A percentile compares a stretch with the other conserved stretches of the same genome.
Conservation (phyloP, 2,888 invertebrate species). For the Oegoconia quadripuncta region DNA sequence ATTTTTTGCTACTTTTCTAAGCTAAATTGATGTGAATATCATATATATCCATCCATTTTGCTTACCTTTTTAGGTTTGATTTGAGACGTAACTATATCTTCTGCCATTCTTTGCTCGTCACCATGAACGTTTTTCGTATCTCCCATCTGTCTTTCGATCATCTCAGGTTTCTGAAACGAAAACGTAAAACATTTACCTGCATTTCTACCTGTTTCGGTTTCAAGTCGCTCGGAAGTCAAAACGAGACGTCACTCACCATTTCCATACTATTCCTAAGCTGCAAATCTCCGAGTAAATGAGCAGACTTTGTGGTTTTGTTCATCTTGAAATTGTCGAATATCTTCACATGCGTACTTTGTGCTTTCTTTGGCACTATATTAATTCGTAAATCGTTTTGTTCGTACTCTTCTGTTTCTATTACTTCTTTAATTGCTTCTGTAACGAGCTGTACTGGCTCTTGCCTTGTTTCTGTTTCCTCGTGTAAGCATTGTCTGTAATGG, state of each 20-base stretch:
- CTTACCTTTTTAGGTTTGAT: conserved; percentile 43
- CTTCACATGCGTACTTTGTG: conserved; percentile 58
- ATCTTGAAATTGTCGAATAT: conserved; percentile 36
- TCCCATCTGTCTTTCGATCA: conserved; percentile 66
- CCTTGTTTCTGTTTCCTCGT: conserved; percentile 18
- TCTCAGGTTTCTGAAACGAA: conserved; percentile 48
- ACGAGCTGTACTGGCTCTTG: conserved; percentile 20
- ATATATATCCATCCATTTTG: too few relatives aligned
- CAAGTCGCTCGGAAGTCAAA: too few relatives aligned
- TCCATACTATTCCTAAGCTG: conserved; percentile 33
- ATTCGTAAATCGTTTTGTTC: conserved; percentile 33
- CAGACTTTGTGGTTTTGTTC: conserved; percentile 63
- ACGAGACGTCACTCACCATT: conserved; percentile 44
- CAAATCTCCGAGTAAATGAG: conserved; percentile 53
- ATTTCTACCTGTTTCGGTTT: too few relatives aligned
- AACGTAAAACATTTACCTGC: neutral
- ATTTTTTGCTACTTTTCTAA: too few relatives aligned
- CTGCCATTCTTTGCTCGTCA: conserved; percentile 32
- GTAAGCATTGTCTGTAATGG: conserved; percentile 29
- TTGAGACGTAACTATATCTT: conserved; percentile 38
- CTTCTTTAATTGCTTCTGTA: conserved; percentile 27
- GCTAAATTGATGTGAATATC: too few relatives aligned
- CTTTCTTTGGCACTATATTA: conserved; percentile 53
- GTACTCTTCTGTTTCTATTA: conserved; percentile 28
- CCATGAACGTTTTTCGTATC: conserved; percentile 47